phyloP scores from a whole-genome alignment of 1,140 invertebrate genomes.

The Bombus difficillimus region DNA sequence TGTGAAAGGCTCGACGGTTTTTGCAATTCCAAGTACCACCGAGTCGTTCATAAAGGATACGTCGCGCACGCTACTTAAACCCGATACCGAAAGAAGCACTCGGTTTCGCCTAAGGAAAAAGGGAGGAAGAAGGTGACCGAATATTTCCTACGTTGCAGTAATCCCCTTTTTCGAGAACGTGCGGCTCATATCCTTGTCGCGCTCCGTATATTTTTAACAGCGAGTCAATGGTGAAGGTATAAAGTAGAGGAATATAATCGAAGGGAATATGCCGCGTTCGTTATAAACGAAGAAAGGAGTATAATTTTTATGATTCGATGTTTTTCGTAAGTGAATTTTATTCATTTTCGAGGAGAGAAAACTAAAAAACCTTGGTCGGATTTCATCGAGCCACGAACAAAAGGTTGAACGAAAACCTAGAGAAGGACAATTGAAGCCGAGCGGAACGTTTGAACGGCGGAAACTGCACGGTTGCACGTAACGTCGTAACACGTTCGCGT shows the following conservation, averaged over 20 bases:
- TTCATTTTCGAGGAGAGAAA: too few relatives aligned
- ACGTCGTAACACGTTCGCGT: slow-evolving; percentile 27
- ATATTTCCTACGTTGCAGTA: not conserved
- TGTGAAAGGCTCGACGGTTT: not conserved
- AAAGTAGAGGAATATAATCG: not conserved
- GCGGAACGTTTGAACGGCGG: not conserved
- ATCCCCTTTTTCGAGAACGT: too few relatives aligned
- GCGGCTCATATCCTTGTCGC: not conserved
- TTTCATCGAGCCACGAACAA: too few relatives aligned
- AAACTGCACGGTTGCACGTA: slow-evolving; percentile 24
- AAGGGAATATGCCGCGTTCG: not conserved
- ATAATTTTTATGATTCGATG: too few relatives aligned
- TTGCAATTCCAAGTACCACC: not conserved
- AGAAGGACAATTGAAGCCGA: not conserved
- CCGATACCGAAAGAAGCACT: not conserved
- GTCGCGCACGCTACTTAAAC: not conserved
- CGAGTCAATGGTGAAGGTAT: not conserved
- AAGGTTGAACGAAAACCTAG: too few relatives aligned
- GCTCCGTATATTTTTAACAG: not conserved
- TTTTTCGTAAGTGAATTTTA: too few relatives aligned
- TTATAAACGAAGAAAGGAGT: too few relatives aligned
- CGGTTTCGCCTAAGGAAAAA: not conserved
- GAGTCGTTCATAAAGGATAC: not conserved
- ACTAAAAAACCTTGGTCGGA: too few relatives aligned
- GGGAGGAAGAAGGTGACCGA: not conserved